These are phyloP conservation scores for Lithosia quadra DNA, from an alignment of 2,888 invertebrate genomes.

Conservation along the genomic window DNA sequence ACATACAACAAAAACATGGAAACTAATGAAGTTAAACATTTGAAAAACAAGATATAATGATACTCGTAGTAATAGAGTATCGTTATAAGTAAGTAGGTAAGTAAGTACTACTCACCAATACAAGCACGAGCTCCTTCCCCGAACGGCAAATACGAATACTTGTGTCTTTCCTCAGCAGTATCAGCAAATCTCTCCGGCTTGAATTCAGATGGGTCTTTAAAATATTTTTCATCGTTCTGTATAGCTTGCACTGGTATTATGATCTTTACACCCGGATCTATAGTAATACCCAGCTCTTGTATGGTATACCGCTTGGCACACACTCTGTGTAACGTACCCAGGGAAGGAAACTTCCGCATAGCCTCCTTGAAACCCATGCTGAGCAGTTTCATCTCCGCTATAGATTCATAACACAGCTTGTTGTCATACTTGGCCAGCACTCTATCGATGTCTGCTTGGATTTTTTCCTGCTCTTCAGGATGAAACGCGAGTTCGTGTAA, in stretches of 20 bases:
- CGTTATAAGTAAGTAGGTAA: too few relatives aligned
- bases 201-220: conserved; percentile 64
- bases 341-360: conserved; percentile 67
- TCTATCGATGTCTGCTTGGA: conserved; percentile 71
- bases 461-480: conserved; percentile 68
- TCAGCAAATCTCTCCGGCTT: conserved; percentile 64
- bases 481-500: conserved; percentile 74
- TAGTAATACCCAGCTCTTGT: conserved; percentile 58
- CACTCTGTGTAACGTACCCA: conserved; percentile 63
- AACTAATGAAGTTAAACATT: too few relatives aligned
- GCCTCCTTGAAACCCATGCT: conserved; percentile 69
- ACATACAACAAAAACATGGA: too few relatives aligned
- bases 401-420: conserved; percentile 68
- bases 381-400: conserved; percentile 64
- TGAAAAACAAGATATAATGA: too few relatives aligned
- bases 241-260: conserved; percentile 69
- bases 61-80: too few relatives aligned
- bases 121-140: conserved; percentile 72
- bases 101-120: conserved; percentile 60
- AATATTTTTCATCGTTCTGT: conserved; percentile 71
- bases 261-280: conserved; percentile 70
- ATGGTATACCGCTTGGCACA: conserved; percentile 63
- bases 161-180: conserved; percentile 42
- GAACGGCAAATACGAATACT: conserved; percentile 67
- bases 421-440: conserved; percentile 64